Conservation (phyloP, 1,140 invertebrate genomes). For the Prorops nasuta region DNA sequence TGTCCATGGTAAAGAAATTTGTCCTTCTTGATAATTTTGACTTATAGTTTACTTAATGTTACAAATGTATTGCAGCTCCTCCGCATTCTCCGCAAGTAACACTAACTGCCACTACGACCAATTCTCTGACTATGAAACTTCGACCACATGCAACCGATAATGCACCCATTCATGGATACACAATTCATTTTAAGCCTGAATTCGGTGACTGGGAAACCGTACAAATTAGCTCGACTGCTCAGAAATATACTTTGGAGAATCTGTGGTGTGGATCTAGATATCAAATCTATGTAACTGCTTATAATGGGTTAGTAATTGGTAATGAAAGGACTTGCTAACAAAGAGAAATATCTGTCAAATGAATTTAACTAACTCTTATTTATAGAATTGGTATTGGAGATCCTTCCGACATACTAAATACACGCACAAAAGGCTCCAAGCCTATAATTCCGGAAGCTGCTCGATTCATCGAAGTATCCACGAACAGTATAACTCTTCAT, state of each 20-base stretch:
- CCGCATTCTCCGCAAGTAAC: slow-evolving; percentile 80
- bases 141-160: slow-evolving; percentile 73
- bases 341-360: not conserved
- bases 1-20: slow-evolving; percentile 68
- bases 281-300: slow-evolving; percentile 87
- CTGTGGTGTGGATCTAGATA: slow-evolving; percentile 88
- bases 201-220: slow-evolving; percentile 90
- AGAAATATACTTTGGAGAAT: slow-evolving; percentile 83
- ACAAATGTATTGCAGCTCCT: slow-evolving; percentile 61
- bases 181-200: slow-evolving; percentile 89
- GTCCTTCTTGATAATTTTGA: not conserved
- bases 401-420: slow-evolving; percentile 81
- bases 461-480: slow-evolving; percentile 89
- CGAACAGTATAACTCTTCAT: slow-evolving; percentile 87
- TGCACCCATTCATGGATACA: slow-evolving; percentile 80
- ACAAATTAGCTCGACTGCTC: slow-evolving; percentile 71
- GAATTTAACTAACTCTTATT: slow-evolving; percentile 4
- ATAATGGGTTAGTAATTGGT: slow-evolving; percentile 71
- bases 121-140: slow-evolving; percentile 76
- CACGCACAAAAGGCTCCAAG: slow-evolving; percentile 83
- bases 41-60: not conserved
- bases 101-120: slow-evolving; percentile 80
- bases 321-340: not conserved
- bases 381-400: slow-evolving; percentile 85
- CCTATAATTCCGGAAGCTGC: slow-evolving; percentile 85